Evolutionary conservation across 2,797 vertebrate species (phyloP).

Genomic region (Leucoraja ocellata): DNA sequence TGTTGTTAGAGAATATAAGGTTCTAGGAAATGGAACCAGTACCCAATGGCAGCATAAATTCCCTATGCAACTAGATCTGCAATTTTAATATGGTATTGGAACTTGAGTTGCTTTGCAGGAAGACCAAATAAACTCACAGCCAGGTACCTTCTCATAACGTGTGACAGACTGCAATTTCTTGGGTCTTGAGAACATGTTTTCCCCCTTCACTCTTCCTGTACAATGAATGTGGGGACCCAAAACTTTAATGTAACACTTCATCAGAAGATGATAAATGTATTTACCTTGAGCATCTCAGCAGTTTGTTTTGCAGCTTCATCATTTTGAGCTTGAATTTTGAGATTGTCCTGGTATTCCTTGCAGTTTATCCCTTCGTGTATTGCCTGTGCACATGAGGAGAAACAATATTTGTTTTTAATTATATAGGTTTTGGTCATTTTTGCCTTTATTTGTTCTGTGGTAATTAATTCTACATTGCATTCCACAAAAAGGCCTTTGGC

Average conservation of each 20-base stretch:
- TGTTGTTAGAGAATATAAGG: no score
- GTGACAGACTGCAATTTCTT: no score
- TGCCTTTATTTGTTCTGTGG: neutral
- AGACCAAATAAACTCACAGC: no score
- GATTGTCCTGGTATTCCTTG: conserved; percentile 79
- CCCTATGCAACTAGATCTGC: neutral
- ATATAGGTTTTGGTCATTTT: neutral
- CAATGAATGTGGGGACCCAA: neutral
- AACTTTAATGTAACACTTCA: neutral
- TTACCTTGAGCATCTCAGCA: conserved; percentile 68
- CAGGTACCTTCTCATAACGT: no score
- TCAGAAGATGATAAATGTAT: neutral
- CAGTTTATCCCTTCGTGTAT: conserved; percentile 75
- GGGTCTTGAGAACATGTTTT: neutral
- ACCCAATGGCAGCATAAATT: neutral
- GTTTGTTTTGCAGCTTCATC: conserved; percentile 70
- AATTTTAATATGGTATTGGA: no score
- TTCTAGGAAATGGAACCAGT: neutral
- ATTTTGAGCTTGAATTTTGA: conserved; percentile 64
- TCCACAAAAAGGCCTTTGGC: neutral
- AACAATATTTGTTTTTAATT: neutral
- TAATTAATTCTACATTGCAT: neutral
- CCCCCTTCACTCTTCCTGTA: neutral
- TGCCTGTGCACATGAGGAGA: conserved; percentile 54
- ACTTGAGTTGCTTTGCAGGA: no score